Base-by-base conservation (phyloP, 2,113 vertebrate species). In the Shinisaurus crocodilurus region DNA sequence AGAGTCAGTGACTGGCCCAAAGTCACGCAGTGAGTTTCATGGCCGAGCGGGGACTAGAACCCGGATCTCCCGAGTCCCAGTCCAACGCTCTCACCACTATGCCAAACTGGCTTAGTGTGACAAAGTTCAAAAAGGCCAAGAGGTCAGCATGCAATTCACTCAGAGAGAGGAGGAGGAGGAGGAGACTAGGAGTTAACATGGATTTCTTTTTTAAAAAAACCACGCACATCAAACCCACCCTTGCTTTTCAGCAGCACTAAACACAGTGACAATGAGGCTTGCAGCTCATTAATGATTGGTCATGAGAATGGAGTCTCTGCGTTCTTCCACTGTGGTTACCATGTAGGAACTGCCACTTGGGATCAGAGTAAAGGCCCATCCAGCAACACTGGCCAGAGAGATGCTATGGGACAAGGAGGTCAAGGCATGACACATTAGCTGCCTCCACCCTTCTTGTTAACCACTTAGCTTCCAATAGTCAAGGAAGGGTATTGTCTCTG, bases 121-220 rank as follows among this genome's bases (percentile, higher is more conserved):
- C 80, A 92, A 34, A n/a, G 83, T 29, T 23, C 48, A 70, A 29
- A 77, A 92, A 90, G 90, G 83, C 40, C 48, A 54, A 86, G 88
- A 18, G 18, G 43, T n/a, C 18, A 9, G 15, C 6, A 6, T 48
- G 63, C 57, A 87, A 45, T 2, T 37, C 6, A 63, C 57, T 29
- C 18, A 34, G 54, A n/a, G 77, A 3, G 48, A 25, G n/a, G 25
- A 40, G n/a, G 13, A 6, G 10, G 9, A 20, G n/a, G 65, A 43
- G 43, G 13, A 27, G 7, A 27, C n/a, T 27, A 37, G 32, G 83
- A 34, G 1, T 34, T 16, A 45, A 6, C 32, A 29, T 0, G 34
- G 15, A 0, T 34, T 32, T 69, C 18, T 7, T 2, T 5, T n/a
- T n/a, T n/a, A n/a, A n/a, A n/a, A n/a, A n/a, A n/a, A n/a, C n/a